Percentiles rank a stretch among this genome's conserved stretches.
Conservation (phyloP, 2,797 vertebrate genomes). For the Poeciliopsis presidionis region DNA sequence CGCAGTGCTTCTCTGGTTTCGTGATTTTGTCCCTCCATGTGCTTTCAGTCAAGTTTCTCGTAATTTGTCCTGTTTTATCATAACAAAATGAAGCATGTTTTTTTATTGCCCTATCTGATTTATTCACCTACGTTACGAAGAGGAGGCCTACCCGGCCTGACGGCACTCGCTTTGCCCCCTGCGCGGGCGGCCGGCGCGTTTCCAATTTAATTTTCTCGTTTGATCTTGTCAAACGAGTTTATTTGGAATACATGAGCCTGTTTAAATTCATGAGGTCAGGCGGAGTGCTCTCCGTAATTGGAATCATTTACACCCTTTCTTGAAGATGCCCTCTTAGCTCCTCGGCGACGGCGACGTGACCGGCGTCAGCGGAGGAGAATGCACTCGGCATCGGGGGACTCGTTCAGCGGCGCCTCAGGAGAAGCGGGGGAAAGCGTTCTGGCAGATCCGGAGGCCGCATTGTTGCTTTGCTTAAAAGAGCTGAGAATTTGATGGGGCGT, state of each 20-base stretch:
- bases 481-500: not conserved
- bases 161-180: constrained; percentile 25
- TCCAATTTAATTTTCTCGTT: constrained; percentile 66
- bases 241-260: constrained; percentile 74
- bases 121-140: not conserved
- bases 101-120: not conserved
- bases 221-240: constrained; percentile 53
- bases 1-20: constrained; percentile 9
- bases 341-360: constrained; percentile 25
- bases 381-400: not conserved
- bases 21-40: constrained; percentile 28
- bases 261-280: constrained; percentile 78
- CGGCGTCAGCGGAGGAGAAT: constrained; percentile 8
- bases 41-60: constrained; percentile 39
- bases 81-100: constrained; percentile 7
- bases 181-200: constrained; percentile 24
- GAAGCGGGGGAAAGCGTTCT: not conserved
- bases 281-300: constrained; percentile 57
- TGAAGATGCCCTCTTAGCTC: constrained; percentile 35
- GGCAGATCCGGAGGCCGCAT: not conserved
- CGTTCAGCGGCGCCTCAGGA: not conserved
- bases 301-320: constrained; percentile 60
- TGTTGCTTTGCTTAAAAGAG: not conserved
- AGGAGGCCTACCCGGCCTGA: constrained; percentile 6
- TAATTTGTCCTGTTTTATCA: constrained; percentile 48